These are phyloP conservation scores for Aegithalos caudatus DNA, from an alignment of 2,113 vertebrate genomes.

Conservation along the genomic window DNA sequence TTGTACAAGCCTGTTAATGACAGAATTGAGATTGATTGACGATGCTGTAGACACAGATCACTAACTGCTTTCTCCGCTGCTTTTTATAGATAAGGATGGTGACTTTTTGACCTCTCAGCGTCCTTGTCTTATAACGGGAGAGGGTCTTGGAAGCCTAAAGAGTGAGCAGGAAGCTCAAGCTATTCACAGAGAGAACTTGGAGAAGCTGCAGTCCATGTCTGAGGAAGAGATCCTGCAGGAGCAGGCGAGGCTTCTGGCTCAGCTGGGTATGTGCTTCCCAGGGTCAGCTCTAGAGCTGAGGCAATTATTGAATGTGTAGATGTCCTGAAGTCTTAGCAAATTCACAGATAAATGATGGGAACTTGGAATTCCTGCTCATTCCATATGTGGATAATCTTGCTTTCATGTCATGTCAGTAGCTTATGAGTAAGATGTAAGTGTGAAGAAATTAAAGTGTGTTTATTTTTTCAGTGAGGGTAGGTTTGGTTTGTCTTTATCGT, in stretches of 20 bases:
- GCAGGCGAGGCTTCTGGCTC: constrained; percentile 80
- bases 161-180: constrained; percentile 77
- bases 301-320: neutral
- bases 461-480: neutral
- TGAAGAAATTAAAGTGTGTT: neutral
- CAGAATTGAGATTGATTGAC: neutral
- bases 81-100: constrained; percentile 9
- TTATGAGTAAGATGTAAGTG: neutral
- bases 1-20: neutral
- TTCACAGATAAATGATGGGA: neutral
- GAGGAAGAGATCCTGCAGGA: constrained; percentile 85
- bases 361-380: neutral
- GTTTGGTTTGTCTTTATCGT: neutral
- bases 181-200: constrained; percentile 89
- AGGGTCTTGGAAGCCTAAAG: constrained; percentile 74
- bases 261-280: constrained; percentile 79
- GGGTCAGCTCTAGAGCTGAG: neutral
- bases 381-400: neutral
- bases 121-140: constrained; percentile 80
- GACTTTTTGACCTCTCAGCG: neutral
- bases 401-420: neutral
- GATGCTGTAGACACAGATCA: neutral
- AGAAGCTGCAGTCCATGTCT: constrained; percentile 80
- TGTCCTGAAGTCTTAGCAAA: neutral
- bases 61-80: neutral